Evolutionary conservation across 2,888 invertebrate genomes (phyloP).

Genomic region (Rhingia campestris): DNA sequence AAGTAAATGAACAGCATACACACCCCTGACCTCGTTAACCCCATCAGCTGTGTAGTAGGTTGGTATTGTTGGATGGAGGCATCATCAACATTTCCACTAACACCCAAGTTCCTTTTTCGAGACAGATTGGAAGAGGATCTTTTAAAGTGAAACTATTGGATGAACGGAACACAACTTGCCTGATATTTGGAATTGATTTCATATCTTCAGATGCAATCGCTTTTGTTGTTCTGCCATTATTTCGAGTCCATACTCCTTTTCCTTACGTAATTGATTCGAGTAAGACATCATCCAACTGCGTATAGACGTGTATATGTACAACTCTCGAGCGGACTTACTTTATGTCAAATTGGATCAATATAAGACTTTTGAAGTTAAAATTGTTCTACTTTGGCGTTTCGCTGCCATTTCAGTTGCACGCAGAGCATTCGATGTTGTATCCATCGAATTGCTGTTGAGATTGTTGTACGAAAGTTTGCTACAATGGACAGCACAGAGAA

Average conservation of each 20-base stretch:
- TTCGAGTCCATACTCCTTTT: constrained; percentile 18
- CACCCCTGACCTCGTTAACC: neutral
- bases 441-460: constrained; percentile 10
- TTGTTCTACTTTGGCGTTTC: constrained; percentile 29
- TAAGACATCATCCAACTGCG: neutral
- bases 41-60: neutral
- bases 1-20: constrained; percentile 51
- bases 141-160: constrained; percentile 2
- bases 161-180: constrained; percentile 23
- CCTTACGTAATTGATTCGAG: constrained; percentile 49
- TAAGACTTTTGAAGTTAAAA: constrained; percentile 63
- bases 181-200: constrained; percentile 61
- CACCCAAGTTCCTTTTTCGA: constrained; percentile 11
- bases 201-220: constrained; percentile 59
- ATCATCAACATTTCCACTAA: neutral
- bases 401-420: neutral
- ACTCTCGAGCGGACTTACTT: constrained; percentile 39
- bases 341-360: constrained; percentile 68
- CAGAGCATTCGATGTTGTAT: constrained; percentile 12
- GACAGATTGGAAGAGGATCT: constrained; percentile 38
- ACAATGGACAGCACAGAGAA: constrained; percentile 37
- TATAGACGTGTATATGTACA: neutral
- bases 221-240: constrained; percentile 54
- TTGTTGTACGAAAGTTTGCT: constrained; percentile 57
- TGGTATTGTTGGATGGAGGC: neutral